A percentile compares a stretch with the other conserved stretches of the same genome.
phyloP scores from a whole-genome alignment of 2,888 invertebrate genomes.

The Abrostola triplasia region DNA sequence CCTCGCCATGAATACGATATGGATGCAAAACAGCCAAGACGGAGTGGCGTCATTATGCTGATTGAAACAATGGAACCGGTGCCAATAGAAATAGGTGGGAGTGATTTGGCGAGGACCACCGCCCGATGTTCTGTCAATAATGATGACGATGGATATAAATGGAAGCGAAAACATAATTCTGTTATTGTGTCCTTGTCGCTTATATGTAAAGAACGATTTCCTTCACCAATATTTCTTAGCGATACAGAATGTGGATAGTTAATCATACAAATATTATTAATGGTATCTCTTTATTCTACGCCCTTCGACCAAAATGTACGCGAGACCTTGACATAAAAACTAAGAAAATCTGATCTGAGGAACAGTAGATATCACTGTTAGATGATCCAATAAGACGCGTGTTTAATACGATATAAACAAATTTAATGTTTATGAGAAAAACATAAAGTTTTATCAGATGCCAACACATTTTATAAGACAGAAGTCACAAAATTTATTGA shows the following conservation, averaged over 20 bases:
- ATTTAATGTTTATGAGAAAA: slow-evolving; percentile 27
- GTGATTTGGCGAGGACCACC: slow-evolving; percentile 71
- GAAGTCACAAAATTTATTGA: slow-evolving; percentile 31
- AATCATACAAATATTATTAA: slow-evolving; percentile 43
- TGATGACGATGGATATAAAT: slow-evolving; percentile 62
- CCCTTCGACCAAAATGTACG: slow-evolving; percentile 23
- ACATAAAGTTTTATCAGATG: slow-evolving; percentile 33
- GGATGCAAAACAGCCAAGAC: slow-evolving; percentile 63
- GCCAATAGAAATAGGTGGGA: slow-evolving; percentile 80
- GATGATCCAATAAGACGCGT: slow-evolving; percentile 25
- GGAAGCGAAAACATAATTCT: slow-evolving; percentile 50
- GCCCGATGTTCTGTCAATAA: slow-evolving; percentile 76
- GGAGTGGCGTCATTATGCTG: slow-evolving; percentile 64
- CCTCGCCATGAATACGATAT: slow-evolving; percentile 58
- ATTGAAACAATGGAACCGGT: slow-evolving; percentile 71
- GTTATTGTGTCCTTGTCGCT: slow-evolving; percentile 54
- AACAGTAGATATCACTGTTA: slow-evolving; percentile 22
- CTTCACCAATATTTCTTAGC: slow-evolving; percentile 41
- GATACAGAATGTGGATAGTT: slow-evolving; percentile 32
- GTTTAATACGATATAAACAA: slow-evolving; percentile 32
- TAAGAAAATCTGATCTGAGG: slow-evolving; percentile 22
- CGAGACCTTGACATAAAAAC: slow-evolving; percentile 42
- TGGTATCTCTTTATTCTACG: slow-evolving; percentile 32
- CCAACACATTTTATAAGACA: slow-evolving; percentile 35
- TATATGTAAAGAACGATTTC: slow-evolving; percentile 42